These are phyloP conservation scores for Phylloscopus trochiloides DNA, from an alignment of 2,113 vertebrate species.

Conservation along the genomic window DNA sequence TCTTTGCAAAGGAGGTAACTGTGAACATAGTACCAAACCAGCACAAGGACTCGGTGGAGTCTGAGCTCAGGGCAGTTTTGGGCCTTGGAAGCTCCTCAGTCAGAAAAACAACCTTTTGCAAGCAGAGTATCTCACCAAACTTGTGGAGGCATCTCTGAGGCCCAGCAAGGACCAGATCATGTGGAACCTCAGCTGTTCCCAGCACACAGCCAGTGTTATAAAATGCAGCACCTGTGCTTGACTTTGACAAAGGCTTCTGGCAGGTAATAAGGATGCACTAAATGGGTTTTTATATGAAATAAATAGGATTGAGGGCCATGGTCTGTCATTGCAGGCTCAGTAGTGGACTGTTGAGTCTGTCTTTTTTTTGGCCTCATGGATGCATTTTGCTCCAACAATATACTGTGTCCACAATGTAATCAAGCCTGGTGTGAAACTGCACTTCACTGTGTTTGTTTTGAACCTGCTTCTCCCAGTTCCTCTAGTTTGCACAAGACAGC, in stretches of 20 bases:
- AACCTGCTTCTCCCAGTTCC: background rate
- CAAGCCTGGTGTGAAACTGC: background rate
- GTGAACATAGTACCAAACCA: background rate
- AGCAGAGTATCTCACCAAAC: background rate
- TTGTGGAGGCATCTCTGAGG: background rate
- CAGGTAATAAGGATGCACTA: background rate
- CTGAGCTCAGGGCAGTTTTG: background rate
- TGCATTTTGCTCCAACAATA: background rate
- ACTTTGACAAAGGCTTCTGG: background rate
- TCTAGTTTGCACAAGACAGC: background rate
- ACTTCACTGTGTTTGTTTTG: background rate
- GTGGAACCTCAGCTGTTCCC: background rate
- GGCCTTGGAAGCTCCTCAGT: background rate
- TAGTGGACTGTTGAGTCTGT: background rate
- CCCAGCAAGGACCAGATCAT: background rate
- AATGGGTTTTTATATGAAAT: background rate
- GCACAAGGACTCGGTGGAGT: background rate
- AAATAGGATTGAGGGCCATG: background rate
- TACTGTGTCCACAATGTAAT: background rate
- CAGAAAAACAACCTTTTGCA: background rate
- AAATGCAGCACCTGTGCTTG: background rate
- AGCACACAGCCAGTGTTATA: background rate
- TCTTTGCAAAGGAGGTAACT: background rate
- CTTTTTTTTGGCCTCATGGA: background rate
- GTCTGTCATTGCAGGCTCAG: background rate